phyloP scores from a whole-genome alignment of 2,113 vertebrate genomes.

The Tretioscincus oriximinensis region DNA sequence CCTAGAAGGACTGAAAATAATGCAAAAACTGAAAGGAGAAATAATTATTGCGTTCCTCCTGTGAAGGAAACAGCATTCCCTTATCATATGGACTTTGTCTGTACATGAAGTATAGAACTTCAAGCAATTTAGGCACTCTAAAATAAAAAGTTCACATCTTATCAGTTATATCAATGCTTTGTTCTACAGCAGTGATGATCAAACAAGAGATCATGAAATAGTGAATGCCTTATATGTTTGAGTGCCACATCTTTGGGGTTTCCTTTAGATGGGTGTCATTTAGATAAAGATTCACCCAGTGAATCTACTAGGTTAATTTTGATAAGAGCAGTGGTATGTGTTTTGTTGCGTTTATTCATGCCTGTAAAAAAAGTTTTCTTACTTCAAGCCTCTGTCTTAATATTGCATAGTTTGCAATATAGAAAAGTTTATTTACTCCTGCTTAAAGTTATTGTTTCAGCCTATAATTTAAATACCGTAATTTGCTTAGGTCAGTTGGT shows the following conservation, averaged over 20 bases:
- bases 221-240: too few relatives aligned
- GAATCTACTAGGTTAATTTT: not conserved
- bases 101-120: not conserved
- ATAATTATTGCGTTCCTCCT: not conserved
- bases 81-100: not conserved
- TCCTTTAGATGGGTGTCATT: too few relatives aligned
- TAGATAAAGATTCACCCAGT: not conserved
- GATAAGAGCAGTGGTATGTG: not conserved
- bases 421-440: too few relatives aligned
- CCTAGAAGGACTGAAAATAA: not conserved
- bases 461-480: too few relatives aligned
- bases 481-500: too few relatives aligned
- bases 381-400: too few relatives aligned
- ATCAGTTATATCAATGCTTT: not conserved
- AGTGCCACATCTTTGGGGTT: too few relatives aligned
- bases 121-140: not conserved
- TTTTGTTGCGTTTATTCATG: too few relatives aligned
- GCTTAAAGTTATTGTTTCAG: too few relatives aligned
- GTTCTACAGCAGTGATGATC: not conserved
- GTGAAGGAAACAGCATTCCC: not conserved
- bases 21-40: accelerated
- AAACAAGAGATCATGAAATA: not conserved
- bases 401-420: too few relatives aligned
- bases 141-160: not conserved
- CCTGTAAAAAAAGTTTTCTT: too few relatives aligned